Evolutionary conservation across 2,113 vertebrate genomes (phyloP), one percentile per base, ranked within the genome.

Genomic region (Gnathonemus longibarbis): DNA sequence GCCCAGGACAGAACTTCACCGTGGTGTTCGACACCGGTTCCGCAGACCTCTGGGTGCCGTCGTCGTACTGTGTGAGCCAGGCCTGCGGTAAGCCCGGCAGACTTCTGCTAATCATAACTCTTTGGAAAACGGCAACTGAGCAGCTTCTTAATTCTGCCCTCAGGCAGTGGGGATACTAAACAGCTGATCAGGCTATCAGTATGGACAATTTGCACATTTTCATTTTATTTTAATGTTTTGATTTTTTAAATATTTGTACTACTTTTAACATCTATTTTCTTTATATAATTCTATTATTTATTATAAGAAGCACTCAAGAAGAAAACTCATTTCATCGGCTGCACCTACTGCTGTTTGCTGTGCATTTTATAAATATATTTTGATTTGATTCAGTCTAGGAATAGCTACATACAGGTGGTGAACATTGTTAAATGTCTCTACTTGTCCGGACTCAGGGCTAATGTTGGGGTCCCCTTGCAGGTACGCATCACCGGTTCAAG

Each of bases 1-100:
- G 94, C 0, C 97, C 97, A 0, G 93, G 89, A 8, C 97, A 98
- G 96, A 95, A 94, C 89, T 97, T 98, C 94, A 96, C 96, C 0
- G 95, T 97, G 31, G 91, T 97, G 3, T 97, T 98, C 19, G 97
- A 98, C 93, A 98, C 97, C 0, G 97, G 97, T 21, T 97, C 96
- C 3, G 94, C 96, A 7, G 97, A 96, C 48, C 96, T 98, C n/a
- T 98, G 97, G 97, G 95, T 97, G 31, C 97, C 97, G 0, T 97
- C 97, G 0, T 93, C 92, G 5, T 97, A 97, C 87, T 98, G 97
- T 87, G 92, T 96, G 94, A 97, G 97, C 5, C 93, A 97, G 88
- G 97, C 96, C 0, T 97, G 97, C 84, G 93, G 97, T 97, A 94
- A 96, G 58, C 2, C 39, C 6, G 4, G 42, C 13, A 39, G 35